These are phyloP conservation scores for Heliconius nattereri DNA, from an alignment of 1,140 invertebrate species.

Conservation along the genomic window DNA sequence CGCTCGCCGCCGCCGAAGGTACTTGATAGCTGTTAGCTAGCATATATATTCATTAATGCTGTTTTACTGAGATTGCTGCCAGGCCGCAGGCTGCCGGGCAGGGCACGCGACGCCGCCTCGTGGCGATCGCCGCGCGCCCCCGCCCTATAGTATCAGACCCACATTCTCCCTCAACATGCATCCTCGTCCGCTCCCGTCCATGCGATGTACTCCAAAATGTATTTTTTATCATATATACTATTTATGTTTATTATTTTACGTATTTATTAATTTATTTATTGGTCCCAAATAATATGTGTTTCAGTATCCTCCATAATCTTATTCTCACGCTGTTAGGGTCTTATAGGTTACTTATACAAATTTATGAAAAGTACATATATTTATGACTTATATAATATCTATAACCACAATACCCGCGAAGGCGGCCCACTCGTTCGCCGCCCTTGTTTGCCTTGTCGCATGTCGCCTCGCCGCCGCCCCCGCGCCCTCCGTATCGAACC, in stretches of 20 bases:
- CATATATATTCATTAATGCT: too few relatives aligned
- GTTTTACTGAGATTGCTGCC: too few relatives aligned
- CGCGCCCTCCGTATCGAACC: neutral
- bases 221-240: neutral
- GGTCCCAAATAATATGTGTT: neutral
- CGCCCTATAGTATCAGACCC: constrained; percentile 21
- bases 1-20: constrained; percentile 25
- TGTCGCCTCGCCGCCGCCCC: neutral
- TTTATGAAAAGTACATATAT: constrained; percentile 8
- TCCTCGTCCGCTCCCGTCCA: neutral
- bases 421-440: neutral
- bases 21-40: neutral
- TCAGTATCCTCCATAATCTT: neutral
- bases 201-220: neutral
- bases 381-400: constrained; percentile 11
- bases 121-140: constrained; percentile 22
- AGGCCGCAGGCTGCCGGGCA: neutral
- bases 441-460: neutral
- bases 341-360: neutral
- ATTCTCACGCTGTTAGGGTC: neutral
- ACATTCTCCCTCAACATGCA: neutral
- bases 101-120: constrained; percentile 26
- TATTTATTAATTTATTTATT: neutral
- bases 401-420: neutral
- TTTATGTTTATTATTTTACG: constrained; percentile 5